These are phyloP conservation scores for Holacanthus passer DNA, from an alignment of 2,113 vertebrate species.

Conservation along the genomic window DNA sequence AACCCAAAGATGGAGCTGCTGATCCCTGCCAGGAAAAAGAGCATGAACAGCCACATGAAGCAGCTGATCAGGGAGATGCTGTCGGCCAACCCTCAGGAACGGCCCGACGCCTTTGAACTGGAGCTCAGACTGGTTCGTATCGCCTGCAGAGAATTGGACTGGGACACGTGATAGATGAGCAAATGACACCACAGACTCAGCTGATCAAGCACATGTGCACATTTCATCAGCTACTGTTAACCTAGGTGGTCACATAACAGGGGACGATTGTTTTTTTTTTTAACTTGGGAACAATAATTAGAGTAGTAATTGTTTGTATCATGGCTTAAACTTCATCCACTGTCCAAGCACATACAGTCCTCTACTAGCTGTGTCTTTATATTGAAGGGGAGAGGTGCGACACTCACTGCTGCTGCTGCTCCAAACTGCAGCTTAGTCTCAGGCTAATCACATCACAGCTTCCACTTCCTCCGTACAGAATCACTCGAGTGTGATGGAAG, in stretches of 20 bases:
- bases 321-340: slow-evolving; percentile 41
- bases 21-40: slow-evolving; percentile 95
- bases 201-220: slow-evolving; percentile 46
- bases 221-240: slow-evolving; percentile 49
- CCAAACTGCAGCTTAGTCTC: slow-evolving; percentile 66
- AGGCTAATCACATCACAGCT: slow-evolving; percentile 70
- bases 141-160: slow-evolving; percentile 95
- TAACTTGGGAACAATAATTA: slow-evolving; percentile 40
- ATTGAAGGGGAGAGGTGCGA: slow-evolving; percentile 37
- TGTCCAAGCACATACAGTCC: slow-evolving; percentile 56
- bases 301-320: slow-evolving; percentile 23
- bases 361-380: slow-evolving; percentile 58
- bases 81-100: slow-evolving; percentile 95
- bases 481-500: slow-evolving; percentile 8
- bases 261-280: slow-evolving; percentile 12
- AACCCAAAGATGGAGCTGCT: slow-evolving; percentile 98
- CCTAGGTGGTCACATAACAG: slow-evolving; percentile 6
- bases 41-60: slow-evolving; percentile 95
- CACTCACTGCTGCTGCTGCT: slow-evolving; percentile 52
- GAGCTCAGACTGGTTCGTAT: slow-evolving; percentile 96
- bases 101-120: slow-evolving; percentile 95
- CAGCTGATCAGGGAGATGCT: slow-evolving; percentile 97
- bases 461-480: slow-evolving; percentile 47
- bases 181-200: slow-evolving; percentile 7
- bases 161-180: slow-evolving; percentile 91